Percentiles rank a stretch among this genome's conserved stretches.
Evolutionary conservation across 2,888 invertebrate genomes (phyloP).

Genomic region (Stenodema calcarata): DNA sequence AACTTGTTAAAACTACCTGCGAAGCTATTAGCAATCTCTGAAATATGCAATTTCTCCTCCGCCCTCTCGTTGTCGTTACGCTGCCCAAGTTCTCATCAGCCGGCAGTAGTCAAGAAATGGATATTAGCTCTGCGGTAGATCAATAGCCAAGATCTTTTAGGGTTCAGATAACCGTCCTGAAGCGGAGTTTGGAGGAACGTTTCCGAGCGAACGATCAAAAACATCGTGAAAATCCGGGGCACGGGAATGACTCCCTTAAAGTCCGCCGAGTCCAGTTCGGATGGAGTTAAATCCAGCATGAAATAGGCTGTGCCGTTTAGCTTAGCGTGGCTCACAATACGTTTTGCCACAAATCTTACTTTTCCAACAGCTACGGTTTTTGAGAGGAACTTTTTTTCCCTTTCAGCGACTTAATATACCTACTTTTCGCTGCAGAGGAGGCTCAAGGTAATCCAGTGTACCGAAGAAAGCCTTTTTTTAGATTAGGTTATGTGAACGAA

Average conservation of each 20-base stretch:
- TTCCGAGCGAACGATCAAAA: neutral
- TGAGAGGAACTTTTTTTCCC: neutral
- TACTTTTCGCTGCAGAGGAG: neutral
- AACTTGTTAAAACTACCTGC: no score
- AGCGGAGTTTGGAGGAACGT: neutral
- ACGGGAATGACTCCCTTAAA: neutral
- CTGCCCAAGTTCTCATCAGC: no score
- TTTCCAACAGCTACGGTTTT: neutral
- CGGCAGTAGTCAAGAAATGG: no score
- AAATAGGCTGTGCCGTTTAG: conserved; percentile 11
- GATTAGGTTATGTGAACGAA: no score
- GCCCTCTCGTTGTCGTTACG: no score
- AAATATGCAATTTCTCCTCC: no score
- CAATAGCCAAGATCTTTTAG: neutral
- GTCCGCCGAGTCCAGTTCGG: neutral
- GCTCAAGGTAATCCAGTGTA: neutral
- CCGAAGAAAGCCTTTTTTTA: no score
- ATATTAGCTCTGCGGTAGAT: neutral
- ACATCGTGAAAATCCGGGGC: neutral
- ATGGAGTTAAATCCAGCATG: conserved; percentile 36
- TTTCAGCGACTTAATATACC: neutral
- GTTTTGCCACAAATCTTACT: neutral
- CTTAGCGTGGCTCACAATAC: neutral
- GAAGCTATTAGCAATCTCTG: no score
- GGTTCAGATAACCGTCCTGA: neutral